Evolutionary conservation across 2,113 vertebrate genomes (phyloP).

Genomic region (Amphiprion ocellaris): DNA sequence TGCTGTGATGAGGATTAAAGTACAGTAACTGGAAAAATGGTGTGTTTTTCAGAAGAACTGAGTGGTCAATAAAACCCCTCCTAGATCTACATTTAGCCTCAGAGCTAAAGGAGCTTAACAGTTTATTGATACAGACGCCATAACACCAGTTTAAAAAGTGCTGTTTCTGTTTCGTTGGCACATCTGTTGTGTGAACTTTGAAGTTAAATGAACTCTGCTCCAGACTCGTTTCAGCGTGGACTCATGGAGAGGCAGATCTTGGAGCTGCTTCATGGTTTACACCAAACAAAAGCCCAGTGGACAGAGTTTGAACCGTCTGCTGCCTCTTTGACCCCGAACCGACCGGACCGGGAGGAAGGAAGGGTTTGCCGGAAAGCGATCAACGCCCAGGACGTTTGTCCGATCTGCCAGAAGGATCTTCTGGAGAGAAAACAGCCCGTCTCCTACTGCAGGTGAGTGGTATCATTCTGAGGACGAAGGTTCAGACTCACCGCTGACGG

Average conservation of each 20-base stretch:
- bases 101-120: too few relatives aligned
- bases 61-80: too few relatives aligned
- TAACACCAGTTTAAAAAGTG: too few relatives aligned
- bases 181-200: too few relatives aligned
- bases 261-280: constrained; percentile 76
- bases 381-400: constrained; percentile 81
- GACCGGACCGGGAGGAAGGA: constrained; percentile 43
- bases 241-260: constrained; percentile 83
- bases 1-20: too few relatives aligned
- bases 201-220: background rate
- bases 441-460: constrained; percentile 82
- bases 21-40: too few relatives aligned
- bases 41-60: too few relatives aligned
- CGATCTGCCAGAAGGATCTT: constrained; percentile 85
- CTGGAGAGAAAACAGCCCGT: constrained; percentile 81
- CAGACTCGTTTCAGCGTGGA: constrained; percentile 83
- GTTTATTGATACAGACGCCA: too few relatives aligned
- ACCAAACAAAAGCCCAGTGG: constrained; percentile 46
- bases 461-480: too few relatives aligned
- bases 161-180: too few relatives aligned
- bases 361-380: constrained; percentile 70
- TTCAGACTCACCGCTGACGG: too few relatives aligned
- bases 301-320: background rate
- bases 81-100: too few relatives aligned
- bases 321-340: background rate